Conservation (phyloP, 2,797 vertebrate genomes). For the Leuciscus waleckii region DNA sequence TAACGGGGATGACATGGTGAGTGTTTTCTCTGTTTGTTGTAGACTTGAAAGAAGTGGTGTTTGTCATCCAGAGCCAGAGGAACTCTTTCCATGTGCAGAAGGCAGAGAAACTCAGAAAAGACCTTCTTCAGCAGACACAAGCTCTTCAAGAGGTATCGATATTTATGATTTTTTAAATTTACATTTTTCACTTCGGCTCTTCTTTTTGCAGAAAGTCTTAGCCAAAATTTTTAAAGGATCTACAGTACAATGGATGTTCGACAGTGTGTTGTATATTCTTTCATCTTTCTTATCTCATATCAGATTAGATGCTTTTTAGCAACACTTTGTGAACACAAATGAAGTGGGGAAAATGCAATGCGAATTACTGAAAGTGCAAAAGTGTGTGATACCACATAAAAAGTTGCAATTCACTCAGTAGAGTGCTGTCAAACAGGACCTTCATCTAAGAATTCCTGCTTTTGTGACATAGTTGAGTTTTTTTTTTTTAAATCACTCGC, state of each 20-base stretch:
- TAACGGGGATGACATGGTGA: slow-evolving; percentile 17
- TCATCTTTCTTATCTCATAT: slow-evolving; percentile 7
- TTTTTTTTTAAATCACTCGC: neutral
- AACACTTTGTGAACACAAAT: slow-evolving; percentile 37
- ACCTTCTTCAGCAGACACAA: slow-evolving; percentile 84
- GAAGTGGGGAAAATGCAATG: neutral
- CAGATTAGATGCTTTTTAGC: slow-evolving; percentile 9
- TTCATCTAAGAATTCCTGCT: neutral
- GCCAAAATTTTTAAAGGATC: neutral
- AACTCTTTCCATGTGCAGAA: slow-evolving; percentile 90
- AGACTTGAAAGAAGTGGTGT: slow-evolving; percentile 91
- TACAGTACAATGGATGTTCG: slow-evolving; percentile 5
- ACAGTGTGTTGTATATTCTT: slow-evolving; percentile 32
- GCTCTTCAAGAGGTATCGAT: slow-evolving; percentile 82
- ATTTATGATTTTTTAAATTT: neutral
- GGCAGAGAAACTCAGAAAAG: slow-evolving; percentile 82
- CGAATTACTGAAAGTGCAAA: neutral
- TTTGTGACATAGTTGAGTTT: neutral
- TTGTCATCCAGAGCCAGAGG: slow-evolving; percentile 96
- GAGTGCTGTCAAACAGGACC: neutral
- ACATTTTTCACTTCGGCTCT: neutral
- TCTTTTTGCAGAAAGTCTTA: neutral
- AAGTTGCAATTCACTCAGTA: neutral
- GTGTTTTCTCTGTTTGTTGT: slow-evolving; percentile 59
- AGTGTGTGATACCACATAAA: neutral